Evolutionary conservation across 2,888 invertebrate genomes (phyloP).

Genomic region (Gonocerus acuteangulatus): DNA sequence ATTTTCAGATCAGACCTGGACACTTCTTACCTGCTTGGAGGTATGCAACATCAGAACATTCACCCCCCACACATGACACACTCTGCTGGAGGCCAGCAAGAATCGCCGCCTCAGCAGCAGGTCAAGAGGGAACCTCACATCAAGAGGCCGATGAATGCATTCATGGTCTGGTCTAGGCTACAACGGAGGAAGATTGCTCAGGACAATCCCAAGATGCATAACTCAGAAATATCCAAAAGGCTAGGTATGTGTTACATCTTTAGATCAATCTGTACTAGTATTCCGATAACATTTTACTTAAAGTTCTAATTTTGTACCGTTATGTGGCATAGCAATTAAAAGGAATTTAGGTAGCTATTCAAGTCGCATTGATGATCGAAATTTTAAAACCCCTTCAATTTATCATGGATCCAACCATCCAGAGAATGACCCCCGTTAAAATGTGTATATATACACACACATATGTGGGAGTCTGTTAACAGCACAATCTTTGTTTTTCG

Average conservation of each 20-base stretch:
- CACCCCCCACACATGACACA: conserved; percentile 9
- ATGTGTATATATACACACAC: no score
- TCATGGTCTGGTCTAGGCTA: conserved; percentile 94
- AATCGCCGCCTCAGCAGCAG: conserved; percentile 50
- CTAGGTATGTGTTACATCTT: conserved; percentile 75
- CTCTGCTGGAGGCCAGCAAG: conserved; percentile 12
- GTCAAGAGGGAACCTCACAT: conserved; percentile 73
- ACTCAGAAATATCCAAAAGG: conserved; percentile 90
- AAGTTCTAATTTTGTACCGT: no score
- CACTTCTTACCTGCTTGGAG: conserved; percentile 25
- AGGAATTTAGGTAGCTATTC: no score
- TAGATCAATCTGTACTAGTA: no score
- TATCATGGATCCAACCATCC: no score
- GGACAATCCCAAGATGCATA: conserved; percentile 98
- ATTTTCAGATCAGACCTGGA: conserved; percentile 20
- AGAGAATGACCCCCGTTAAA: no score
- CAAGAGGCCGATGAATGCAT: conserved; percentile 96
- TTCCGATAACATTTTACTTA: no score
- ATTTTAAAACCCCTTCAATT: no score
- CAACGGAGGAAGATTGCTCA: conserved; percentile 92
- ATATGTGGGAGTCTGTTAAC: no score
- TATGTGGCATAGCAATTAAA: no score
- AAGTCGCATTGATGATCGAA: no score
- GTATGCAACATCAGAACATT: conserved; percentile 15
- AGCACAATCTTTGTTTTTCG: no score